Evolutionary conservation across 1,140 invertebrate species (phyloP), one percentile per base, ranked within the genome.

Genomic region (Phymorhynchus buccinoides): DNA sequence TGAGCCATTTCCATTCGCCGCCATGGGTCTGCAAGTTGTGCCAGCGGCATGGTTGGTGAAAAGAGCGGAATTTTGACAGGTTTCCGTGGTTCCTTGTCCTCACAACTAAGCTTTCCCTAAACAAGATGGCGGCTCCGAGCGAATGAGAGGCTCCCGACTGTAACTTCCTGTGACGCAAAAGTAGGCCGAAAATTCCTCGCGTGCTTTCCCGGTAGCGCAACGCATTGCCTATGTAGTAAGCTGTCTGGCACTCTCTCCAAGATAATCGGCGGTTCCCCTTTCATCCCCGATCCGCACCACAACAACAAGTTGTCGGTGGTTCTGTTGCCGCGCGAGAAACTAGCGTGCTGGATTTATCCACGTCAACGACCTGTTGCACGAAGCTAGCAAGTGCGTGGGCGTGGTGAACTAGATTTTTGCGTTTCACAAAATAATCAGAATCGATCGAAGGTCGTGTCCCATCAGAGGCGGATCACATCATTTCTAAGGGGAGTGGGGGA

Each of bases 21-120:
- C 92, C 92, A 93, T 88, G 92, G 92, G 84, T 93, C 91, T 84
- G 90, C 90, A 86, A 92, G 88, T 79, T 90, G 90, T 85, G 92
- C 92, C 88, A 93, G 86, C 73, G 92, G 92, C 92, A 93, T 93
- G 84, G 88, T 91, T 62, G 89, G 90, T 78, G 87, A 90, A 84
- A 87, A 89, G 80, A 91, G 88, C 84, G 89, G 89, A 90, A 91
- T 90, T 89, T 90, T 92, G 88, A 86, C 86, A 86, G 78, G 84
- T 84, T 86, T 88, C 86, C 81, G 52, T 37, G 78, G 44, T 78
- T 52, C 78, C 44, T 48, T 52, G 56, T 52, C 77, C 84, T 39
- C 79, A 56, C 71, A 68, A 73, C 84, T 84, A 85, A 84, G 86
- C 84, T 44, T 41, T 78, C 82, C 79, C 85, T 84, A 84, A 87